Conservation (phyloP, 2,797 vertebrate genomes). For the Myotis daubentonii region DNA sequence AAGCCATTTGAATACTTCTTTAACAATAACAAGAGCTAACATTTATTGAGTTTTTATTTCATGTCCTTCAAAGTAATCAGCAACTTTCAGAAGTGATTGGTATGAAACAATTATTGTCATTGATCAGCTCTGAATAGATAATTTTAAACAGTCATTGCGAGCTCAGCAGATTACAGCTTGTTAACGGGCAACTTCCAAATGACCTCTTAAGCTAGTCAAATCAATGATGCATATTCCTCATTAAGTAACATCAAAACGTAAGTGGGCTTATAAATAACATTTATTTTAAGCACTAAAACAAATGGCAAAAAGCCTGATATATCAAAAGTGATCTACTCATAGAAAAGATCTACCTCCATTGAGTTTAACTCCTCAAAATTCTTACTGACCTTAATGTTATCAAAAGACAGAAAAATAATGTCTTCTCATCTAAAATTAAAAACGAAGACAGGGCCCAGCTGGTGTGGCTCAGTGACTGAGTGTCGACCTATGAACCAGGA, state of each 20-base stretch:
- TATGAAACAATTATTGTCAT: conserved; percentile 97
- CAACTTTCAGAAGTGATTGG: conserved; percentile 95
- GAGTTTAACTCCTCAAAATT: conserved; percentile 77
- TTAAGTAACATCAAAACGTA: conserved; percentile 97
- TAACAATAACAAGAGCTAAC: not conserved
- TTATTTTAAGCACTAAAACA: conserved; percentile 96
- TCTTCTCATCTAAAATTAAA: conserved; percentile 61
- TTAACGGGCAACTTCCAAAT: conserved; percentile 93
- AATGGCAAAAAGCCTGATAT: conserved; percentile 90
- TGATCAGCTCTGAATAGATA: conserved; percentile 97
- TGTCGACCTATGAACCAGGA: too few relatives aligned
- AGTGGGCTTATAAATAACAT: conserved; percentile 97
- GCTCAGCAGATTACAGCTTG: conserved; percentile 92
- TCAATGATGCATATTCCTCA: conserved; percentile 96
- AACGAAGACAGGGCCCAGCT: not conserved
- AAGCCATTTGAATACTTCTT: not conserved
- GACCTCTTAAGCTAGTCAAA: conserved; percentile 99
- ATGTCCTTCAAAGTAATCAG: conserved; percentile 98
- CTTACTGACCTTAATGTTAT: conserved; percentile 68
- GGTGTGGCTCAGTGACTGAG: too few relatives aligned
- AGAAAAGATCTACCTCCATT: conserved; percentile 69
- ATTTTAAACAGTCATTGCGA: conserved; percentile 99
- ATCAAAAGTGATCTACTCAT: conserved; percentile 87
- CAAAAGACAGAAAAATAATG: conserved; percentile 40
- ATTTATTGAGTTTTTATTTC: conserved; percentile 24